Evolutionary conservation across 2,797 vertebrate species (phyloP), one percentile per base, ranked within the genome.

Genomic region (Poeciliopsis infans): DNA sequence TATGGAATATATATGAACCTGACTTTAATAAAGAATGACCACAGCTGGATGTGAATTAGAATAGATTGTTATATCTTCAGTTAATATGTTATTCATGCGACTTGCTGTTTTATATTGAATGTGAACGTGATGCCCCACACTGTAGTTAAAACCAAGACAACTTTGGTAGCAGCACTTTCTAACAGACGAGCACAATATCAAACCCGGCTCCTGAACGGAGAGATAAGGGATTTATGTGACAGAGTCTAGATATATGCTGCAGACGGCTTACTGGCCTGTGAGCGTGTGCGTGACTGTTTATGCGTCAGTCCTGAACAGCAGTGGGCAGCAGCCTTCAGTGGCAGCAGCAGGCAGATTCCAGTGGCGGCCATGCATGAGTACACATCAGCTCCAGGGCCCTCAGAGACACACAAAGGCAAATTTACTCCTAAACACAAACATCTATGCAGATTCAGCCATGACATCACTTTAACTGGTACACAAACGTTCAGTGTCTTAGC

Each of bases 291-390:
- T 49, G 74, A 41, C 6, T 71, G 76, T 81, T 25, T 84, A 28
- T 72, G 51, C 77, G 70, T 85, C 68, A 87, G 86, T 90, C 57
- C 79, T 88, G 81, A 85, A 79, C 84, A 87, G 69, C 75, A 80
- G 82, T 55, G 82, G 85, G 86, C 87, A 82, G 84, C 87, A 85
- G 84, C 78, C 74, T 79, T 83, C 72, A 28, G 72, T 72, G 80
- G 79, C 75, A 86, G 87, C 85, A 85, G 89, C 82, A 84, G 84
- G 77, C 79, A 69, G 80, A 87, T 86, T 90, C 77, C 83, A 89
- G 84, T 77, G 83, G 85, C 82, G 74, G 80, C 78, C 83, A 85
- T 83, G 90, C 91, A 88, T 93, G 92, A 91, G 80, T 74, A 66
- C 81, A 89, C 87, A 41, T 41, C 39, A 87, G 89, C 90, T 91